phyloP scores from a whole-genome alignment of 1,140 invertebrate species.

The Aphaenogaster rudis region DNA sequence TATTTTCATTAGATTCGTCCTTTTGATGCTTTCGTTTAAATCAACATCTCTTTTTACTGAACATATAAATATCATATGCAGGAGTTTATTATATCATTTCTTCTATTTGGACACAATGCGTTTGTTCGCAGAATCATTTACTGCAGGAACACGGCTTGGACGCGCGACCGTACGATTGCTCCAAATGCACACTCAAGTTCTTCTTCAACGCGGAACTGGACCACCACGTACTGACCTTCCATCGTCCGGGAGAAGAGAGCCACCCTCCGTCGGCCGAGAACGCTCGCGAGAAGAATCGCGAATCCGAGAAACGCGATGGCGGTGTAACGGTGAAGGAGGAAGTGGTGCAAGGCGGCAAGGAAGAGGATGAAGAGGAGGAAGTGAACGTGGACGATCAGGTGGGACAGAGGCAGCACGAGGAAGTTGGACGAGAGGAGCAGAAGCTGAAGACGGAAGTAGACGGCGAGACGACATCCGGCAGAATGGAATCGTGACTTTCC shows the following conservation, averaged over 20 bases:
- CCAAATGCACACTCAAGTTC: conserved; percentile 93
- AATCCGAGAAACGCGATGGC: conserved; percentile 15
- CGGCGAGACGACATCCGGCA: conserved; percentile 34
- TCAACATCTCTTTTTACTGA: background rate
- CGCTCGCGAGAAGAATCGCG: conserved; percentile 30
- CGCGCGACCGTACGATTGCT: conserved; percentile 94
- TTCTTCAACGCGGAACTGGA: conserved; percentile 97
- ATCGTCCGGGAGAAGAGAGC: conserved; percentile 60
- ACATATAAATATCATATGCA: background rate
- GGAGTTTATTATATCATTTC: background rate
- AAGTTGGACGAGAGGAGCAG: conserved; percentile 6
- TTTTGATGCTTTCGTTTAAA: background rate
- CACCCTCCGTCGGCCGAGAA: background rate
- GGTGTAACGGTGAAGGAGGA: conserved; percentile 77
- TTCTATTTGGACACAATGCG: background rate
- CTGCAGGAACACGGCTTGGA: conserved; percentile 92
- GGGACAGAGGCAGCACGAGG: conserved; percentile 41
- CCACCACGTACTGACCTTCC: conserved; percentile 89
- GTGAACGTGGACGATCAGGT: conserved; percentile 72
- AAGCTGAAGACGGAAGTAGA: conserved; percentile 61
- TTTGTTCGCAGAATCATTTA: conserved; percentile 91
- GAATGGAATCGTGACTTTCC: conserved; percentile 62
- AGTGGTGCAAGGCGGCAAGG: conserved; percentile 62
- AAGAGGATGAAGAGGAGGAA: conserved; percentile 59
- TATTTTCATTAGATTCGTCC: background rate